Conservation (phyloP, 2,888 invertebrate species). For the Cryptops parisi region DNA sequence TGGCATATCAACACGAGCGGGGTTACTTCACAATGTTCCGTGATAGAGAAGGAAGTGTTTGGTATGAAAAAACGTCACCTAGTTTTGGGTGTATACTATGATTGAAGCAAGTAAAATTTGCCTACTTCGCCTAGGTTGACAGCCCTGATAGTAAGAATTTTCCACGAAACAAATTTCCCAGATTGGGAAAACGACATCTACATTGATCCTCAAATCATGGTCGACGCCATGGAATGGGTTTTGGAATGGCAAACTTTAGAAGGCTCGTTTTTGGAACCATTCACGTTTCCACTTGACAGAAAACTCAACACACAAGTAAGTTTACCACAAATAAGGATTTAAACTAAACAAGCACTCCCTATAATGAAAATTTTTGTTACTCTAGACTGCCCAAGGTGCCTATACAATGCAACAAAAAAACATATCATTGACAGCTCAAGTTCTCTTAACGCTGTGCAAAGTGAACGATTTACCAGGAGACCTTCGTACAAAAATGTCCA, state of each 20-base stretch:
- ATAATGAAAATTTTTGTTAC: not conserved
- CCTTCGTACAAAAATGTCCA: conserved; percentile 25
- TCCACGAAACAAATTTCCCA: conserved; percentile 37
- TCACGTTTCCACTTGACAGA: not conserved
- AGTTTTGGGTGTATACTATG: too few relatives aligned
- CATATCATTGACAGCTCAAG: conserved; percentile 39
- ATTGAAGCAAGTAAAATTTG: not conserved
- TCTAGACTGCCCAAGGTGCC: not conserved
- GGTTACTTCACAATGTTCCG: conserved; percentile 34
- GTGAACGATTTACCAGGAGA: conserved; percentile 30
- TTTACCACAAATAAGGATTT: not conserved
- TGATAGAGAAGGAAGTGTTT: conserved; percentile 30
- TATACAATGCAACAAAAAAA: conserved; percentile 19
- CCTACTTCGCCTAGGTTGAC: conserved; percentile 32
- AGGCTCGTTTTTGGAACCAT: conserved; percentile 26
- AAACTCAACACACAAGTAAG: conserved; percentile 17
- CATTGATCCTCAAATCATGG: conserved; percentile 35
- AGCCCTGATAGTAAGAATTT: conserved; percentile 37
- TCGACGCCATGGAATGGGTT: conserved; percentile 31
- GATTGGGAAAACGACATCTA: conserved; percentile 42
- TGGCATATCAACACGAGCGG: conserved; percentile 19
- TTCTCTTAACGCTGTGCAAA: conserved; percentile 36
- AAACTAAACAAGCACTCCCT: not conserved
- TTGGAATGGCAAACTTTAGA: conserved; percentile 27
- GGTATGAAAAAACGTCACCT: conserved; percentile 25